Evolutionary conservation across 2,797 vertebrate species (phyloP), one percentile per base, ranked within the genome.

Genomic region (Borostomias antarcticus): DNA sequence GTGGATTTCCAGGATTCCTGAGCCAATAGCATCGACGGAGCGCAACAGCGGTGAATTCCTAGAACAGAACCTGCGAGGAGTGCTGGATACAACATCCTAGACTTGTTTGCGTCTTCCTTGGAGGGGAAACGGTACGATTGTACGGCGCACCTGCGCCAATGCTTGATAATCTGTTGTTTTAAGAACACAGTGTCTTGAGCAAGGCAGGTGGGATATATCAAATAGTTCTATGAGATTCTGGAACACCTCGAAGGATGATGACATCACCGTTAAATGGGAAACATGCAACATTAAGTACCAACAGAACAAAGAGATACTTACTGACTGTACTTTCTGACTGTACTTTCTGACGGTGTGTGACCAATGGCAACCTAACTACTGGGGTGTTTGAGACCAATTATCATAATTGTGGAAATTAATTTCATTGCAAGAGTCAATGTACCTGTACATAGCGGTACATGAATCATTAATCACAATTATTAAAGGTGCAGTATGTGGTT

Each of bases 211-310:
- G 17, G 51, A 78, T 75, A 61, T 59, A 69, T 50, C 50, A 70
- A 82, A 85, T 72, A 73, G 69, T 52, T 80, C 28, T 73, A 50
- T 25, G 10, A 33, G 74, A 75, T 86, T 86, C 78, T 80, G 79
- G 70, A 54, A 83, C 76, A 70, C 60, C 63, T 73, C 67, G 35
- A 61, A 32, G 52, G 64, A 56, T 51, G 54, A 43, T 57, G 58
- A 68, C 58, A 43, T 57, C 52, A 60, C 58, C 82, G 74, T 73
- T 23, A 26, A 59, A 15, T 15, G 33, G 8, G 13, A 48, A 66
- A 70, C 17, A 51, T 66, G 29, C 61, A 25, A 45, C 47, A 58
- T 51, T 60, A 60, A 45, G n/a, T 50, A 10, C 51, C 29, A 47
- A 50, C 29, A 52, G 17, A 21, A 25, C 21, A 51, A 33, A n/a